Conservation (phyloP, 2,797 vertebrate species). For the Naso thynnoides region DNA sequence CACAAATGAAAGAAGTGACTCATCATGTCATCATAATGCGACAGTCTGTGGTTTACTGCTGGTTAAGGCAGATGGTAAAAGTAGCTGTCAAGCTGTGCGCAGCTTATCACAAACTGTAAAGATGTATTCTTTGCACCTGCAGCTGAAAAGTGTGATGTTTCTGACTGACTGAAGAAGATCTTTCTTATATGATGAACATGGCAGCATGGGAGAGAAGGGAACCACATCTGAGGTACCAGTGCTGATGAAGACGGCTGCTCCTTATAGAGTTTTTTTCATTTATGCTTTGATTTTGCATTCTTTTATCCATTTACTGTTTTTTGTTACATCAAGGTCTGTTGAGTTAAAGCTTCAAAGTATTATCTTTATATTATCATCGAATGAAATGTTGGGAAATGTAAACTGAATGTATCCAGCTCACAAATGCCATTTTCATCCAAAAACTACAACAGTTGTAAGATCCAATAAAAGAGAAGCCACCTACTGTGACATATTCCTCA, state of each 20-base stretch:
- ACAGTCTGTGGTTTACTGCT: conserved; percentile 45
- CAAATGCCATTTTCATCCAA: no score
- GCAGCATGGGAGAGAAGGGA: no score
- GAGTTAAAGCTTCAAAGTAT: neutral
- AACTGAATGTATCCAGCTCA: neutral
- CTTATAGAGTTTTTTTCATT: no score
- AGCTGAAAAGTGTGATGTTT: neutral
- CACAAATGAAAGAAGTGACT: conserved; percentile 27
- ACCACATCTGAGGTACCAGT: neutral
- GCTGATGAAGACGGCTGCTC: neutral
- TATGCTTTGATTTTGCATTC: neutral
- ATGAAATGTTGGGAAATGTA: neutral
- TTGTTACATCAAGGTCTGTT: neutral
- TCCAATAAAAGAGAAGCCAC: neutral
- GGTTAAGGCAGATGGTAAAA: conserved; percentile 30
- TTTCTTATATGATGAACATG: neutral
- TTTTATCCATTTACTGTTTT: neutral
- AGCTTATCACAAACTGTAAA: neutral
- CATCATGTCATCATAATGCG: conserved; percentile 41
- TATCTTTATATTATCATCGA: neutral
- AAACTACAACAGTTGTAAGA: neutral
- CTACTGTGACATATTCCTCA: neutral
- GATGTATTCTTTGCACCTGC: conserved; percentile 10
- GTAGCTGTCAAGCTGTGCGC: conserved; percentile 20
- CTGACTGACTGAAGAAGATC: neutral